A percentile compares a stretch with the other conserved stretches of the same genome.
These are phyloP conservation scores for Anthrax anthrax DNA, from an alignment of 2,888 invertebrate genomes.

Conservation along the genomic window DNA sequence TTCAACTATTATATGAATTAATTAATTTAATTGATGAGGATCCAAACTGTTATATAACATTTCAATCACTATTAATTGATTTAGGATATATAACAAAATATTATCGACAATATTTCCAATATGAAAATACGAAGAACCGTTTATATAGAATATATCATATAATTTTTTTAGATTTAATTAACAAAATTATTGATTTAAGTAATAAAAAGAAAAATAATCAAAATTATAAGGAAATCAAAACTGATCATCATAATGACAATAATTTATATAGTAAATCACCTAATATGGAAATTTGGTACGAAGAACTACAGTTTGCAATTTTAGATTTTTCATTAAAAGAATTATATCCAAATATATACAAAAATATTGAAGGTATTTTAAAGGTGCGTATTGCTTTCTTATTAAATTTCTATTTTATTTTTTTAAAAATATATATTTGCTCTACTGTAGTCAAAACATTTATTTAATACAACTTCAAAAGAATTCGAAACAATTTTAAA, in stretches of 20 bases:
- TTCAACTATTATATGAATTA: constrained; percentile 11
- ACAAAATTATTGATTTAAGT: constrained; percentile 5
- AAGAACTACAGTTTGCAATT: constrained; percentile 15
- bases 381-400: constrained; percentile 3
- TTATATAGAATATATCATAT: constrained; percentile 7
- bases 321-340: constrained; percentile 15
- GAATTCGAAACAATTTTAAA: constrained; percentile 12
- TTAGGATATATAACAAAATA: constrained; percentile 8
- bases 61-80: constrained; percentile 6
- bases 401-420: not conserved
- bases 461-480: not conserved
- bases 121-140: not conserved
- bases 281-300: constrained; percentile 10
- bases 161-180: constrained; percentile 5
- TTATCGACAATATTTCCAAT: constrained; percentile 5
- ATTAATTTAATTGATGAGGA: constrained; percentile 10
- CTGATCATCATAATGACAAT: not conserved
- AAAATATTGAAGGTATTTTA: constrained; percentile 5
- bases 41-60: constrained; percentile 1
- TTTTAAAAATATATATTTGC: not conserved
- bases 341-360: constrained; percentile 14
- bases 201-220: not conserved
- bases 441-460: not conserved
- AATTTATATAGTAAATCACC: too few species aligned
- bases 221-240: too few species aligned